Evolutionary conservation across 2,797 vertebrate genomes (phyloP).

Genomic region (Silurus aristotelis): DNA sequence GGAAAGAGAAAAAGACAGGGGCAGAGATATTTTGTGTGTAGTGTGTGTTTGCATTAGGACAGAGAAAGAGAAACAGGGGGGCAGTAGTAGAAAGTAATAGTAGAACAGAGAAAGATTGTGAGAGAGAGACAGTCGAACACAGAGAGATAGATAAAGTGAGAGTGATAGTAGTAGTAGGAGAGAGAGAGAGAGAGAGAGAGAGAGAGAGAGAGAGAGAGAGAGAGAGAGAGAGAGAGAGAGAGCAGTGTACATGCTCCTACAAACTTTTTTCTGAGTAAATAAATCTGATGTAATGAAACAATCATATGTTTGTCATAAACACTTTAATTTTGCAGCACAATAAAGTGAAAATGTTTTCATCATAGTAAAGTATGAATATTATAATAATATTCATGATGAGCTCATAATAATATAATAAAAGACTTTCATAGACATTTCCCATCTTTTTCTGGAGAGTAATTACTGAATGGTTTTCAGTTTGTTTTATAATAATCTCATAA

Average conservation of each 20-base stretch:
- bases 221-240: not conserved
- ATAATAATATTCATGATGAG: not conserved
- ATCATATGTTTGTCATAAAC: not conserved
- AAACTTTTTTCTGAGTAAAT: not conserved
- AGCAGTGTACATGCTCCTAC: not conserved
- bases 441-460: not conserved
- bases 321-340: not conserved
- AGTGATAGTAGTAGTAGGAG: no score
- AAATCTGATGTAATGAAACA: not conserved
- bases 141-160: not conserved
- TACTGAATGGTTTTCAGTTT: not conserved
- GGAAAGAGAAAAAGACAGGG: no score
- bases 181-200: not conserved
- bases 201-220: not conserved
- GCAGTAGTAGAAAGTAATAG: no score
- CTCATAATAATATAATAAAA: not conserved
- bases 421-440: no score
- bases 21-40: no score
- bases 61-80: not conserved
- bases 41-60: not conserved
- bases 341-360: not conserved
- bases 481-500: not conserved
- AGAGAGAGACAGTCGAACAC: not conserved
- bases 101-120: not conserved
- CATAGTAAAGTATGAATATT: no score